Percentiles rank a stretch among this genome's conserved stretches.
These are phyloP conservation scores for Hippocampus mohnikei DNA, from an alignment of 2,113 vertebrate species.

Conservation along the genomic window DNA sequence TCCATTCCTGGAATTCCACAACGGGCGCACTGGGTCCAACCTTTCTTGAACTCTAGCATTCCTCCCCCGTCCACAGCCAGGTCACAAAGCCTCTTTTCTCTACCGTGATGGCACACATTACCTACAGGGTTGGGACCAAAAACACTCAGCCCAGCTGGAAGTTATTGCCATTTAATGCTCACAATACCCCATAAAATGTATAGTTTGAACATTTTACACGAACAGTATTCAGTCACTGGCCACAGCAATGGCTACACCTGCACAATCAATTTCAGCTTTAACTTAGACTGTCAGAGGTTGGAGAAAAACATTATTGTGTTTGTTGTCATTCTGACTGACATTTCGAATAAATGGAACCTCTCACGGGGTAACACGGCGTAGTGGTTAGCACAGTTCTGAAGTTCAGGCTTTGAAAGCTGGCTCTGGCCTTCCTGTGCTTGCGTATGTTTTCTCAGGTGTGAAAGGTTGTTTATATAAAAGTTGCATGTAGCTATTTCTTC, in stretches of 20 bases:
- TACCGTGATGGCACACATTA: conserved; percentile 16
- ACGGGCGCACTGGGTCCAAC: conserved; percentile 62
- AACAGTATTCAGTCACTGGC: background rate
- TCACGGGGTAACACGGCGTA: background rate
- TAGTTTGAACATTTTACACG: background rate
- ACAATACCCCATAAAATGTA: background rate
- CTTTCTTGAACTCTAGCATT: conserved; percentile 49
- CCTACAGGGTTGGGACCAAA: background rate
- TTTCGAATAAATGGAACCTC: background rate
- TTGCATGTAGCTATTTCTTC: background rate
- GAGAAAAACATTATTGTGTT: background rate
- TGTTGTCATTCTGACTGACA: background rate
- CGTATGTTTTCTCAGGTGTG: background rate
- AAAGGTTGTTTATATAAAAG: background rate
- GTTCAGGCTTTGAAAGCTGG: no score
- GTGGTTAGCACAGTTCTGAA: background rate
- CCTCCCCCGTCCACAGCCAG: conserved; percentile 46
- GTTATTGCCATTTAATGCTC: background rate
- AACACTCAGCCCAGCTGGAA: background rate
- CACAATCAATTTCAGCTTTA: background rate
- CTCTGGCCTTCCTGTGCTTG: no score
- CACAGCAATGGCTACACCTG: background rate
- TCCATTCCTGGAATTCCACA: conserved; percentile 77
- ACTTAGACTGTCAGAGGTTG: background rate
- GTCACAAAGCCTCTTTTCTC: conserved; percentile 71